Evolutionary conservation across 2,113 vertebrate species (phyloP).

Genomic region (Percina caprodes): DNA sequence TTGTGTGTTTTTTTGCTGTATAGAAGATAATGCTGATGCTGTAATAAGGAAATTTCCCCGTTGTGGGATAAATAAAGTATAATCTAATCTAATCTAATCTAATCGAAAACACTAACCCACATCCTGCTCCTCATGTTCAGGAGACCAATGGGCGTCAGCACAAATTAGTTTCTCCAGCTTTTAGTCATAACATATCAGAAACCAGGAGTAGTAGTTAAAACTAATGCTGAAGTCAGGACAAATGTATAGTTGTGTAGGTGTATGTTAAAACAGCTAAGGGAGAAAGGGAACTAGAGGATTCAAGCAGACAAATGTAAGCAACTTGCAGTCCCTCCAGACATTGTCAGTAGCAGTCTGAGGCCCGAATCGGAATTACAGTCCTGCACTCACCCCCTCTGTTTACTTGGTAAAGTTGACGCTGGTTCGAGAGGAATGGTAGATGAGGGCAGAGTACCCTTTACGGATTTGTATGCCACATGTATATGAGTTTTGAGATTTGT

Average conservation of each 20-base stretch:
- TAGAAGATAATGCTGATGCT: too few species aligned
- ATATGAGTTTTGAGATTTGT: conserved; percentile 49
- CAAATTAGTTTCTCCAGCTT: conserved; percentile 40
- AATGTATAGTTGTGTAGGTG: conserved; percentile 53
- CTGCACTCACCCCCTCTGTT: conserved; percentile 50
- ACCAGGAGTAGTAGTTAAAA: conserved; percentile 20
- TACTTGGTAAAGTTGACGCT: conserved; percentile 50
- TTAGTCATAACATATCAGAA: conserved; percentile 46
- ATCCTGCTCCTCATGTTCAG: conserved; percentile 20
- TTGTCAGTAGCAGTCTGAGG: conserved; percentile 58
- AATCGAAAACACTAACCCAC: conserved; percentile 34
- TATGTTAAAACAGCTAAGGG: conserved; percentile 47
- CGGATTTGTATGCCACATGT: conserved; percentile 57
- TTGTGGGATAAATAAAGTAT: too few species aligned
- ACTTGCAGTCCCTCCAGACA: conserved; percentile 49
- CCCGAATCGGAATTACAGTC: conserved; percentile 57
- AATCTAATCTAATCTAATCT: too few species aligned
- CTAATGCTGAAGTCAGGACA: conserved; percentile 57
- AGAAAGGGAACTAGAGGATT: conserved; percentile 34
- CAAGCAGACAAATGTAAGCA: conserved; percentile 64
- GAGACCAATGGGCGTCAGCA: conserved; percentile 43
- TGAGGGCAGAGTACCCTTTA: conserved; percentile 49
- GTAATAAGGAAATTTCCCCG: too few species aligned
- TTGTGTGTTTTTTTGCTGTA: too few species aligned
- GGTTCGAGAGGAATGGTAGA: conserved; percentile 54